phyloP scores from a whole-genome alignment of 2,797 vertebrate genomes.

The Acipenser oxyrinchus region DNA sequence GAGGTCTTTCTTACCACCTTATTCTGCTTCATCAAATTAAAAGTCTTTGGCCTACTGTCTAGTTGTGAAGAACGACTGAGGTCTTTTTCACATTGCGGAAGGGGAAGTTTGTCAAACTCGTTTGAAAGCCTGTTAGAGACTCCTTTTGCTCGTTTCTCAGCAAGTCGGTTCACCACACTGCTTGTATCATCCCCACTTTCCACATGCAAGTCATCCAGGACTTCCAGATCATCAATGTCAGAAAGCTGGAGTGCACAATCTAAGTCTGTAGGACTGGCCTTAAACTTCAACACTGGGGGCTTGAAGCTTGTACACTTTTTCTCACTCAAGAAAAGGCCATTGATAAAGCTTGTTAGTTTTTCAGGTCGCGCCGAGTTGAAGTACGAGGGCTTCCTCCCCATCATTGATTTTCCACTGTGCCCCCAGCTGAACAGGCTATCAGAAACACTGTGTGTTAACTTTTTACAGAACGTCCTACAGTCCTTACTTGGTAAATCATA shows the following conservation, averaged over 20 bases:
- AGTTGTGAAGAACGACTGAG: conserved; percentile 46
- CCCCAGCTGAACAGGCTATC: conserved; percentile 81
- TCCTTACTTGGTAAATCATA: conserved; percentile 60
- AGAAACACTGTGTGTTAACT: conserved; percentile 74
- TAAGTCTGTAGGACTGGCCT: conserved; percentile 36
- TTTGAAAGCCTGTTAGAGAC: conserved; percentile 39
- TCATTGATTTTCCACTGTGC: conserved; percentile 37
- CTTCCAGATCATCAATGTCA: conserved; percentile 66
- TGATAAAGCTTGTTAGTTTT: conserved; percentile 67
- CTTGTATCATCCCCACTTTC: conserved; percentile 56
- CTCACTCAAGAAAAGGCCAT: conserved; percentile 56
- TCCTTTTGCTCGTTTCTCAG: conserved; percentile 49
- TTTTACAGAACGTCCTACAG: conserved; percentile 49
- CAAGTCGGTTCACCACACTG: conserved; percentile 45
- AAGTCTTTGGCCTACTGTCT: conserved; percentile 58
- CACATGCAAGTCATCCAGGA: conserved; percentile 56
- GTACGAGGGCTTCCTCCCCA: conserved; percentile 35
- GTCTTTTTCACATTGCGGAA: conserved; percentile 45
- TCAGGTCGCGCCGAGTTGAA: conserved; percentile 68
- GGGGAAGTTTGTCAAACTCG: conserved; percentile 43
- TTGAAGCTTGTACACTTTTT: conserved; percentile 46
- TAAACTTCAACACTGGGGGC: conserved; percentile 43
- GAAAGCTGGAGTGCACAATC: conserved; percentile 53
- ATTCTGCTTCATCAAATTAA: conserved; percentile 65
- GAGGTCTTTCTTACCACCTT: conserved; percentile 60